A percentile compares a stretch with the other conserved stretches of the same genome.
phyloP scores from a whole-genome alignment of 2,797 vertebrate genomes.

The Myripristis murdjan region DNA sequence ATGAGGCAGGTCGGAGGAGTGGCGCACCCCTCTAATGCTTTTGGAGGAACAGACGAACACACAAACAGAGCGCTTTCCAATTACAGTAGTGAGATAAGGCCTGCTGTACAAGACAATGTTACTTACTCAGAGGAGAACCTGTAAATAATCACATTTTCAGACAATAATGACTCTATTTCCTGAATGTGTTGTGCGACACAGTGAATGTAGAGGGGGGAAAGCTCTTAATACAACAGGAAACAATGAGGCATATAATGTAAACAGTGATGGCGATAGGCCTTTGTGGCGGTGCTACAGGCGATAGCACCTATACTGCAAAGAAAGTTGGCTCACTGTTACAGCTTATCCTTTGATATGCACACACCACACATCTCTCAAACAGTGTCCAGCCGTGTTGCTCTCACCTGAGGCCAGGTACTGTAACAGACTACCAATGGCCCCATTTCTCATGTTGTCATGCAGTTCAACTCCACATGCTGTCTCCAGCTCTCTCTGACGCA shows the following conservation, averaged over 20 bases:
- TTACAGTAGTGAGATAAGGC: too few relatives aligned
- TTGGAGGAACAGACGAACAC: too few relatives aligned
- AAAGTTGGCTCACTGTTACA: conserved; percentile 31
- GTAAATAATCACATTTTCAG: conserved; percentile 10
- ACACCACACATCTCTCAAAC: conserved; percentile 20
- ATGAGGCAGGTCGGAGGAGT: too few relatives aligned
- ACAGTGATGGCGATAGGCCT: conserved; percentile 2
- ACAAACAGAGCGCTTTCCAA: too few relatives aligned
- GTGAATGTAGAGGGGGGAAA: not conserved
- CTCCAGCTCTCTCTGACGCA: conserved; percentile 63
- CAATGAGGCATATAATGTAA: conserved; percentile 41
- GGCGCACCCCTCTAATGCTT: too few relatives aligned
- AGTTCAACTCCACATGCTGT: conserved; percentile 46
- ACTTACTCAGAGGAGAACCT: not conserved
- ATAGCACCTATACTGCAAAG: conserved; percentile 40
- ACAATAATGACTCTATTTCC: conserved; percentile 18
- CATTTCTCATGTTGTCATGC: conserved; percentile 50
- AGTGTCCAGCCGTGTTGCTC: not conserved
- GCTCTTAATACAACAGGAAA: conserved; percentile 14
- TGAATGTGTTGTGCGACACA: not conserved
- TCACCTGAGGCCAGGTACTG: conserved; percentile 26
- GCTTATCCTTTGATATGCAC: conserved; percentile 36
- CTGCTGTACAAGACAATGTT: too few relatives aligned
- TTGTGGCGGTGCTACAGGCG: conserved; percentile 16
- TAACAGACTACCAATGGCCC: conserved; percentile 18